phyloP scores from a whole-genome alignment of 1,140 invertebrate species.

The Ptiloglossa arizonensis region DNA sequence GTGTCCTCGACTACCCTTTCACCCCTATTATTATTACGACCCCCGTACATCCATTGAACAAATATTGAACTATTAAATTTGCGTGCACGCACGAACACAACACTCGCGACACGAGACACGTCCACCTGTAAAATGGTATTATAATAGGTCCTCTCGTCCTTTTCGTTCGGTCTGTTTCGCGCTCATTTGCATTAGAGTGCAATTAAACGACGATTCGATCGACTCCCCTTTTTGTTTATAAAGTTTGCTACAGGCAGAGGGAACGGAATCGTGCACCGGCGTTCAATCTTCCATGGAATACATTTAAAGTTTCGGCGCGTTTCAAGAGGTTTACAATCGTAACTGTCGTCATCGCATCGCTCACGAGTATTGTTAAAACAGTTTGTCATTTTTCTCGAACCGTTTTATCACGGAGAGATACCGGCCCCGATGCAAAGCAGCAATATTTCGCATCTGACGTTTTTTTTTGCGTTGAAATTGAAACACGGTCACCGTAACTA shows the following conservation, averaged over 20 bases:
- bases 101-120: neutral
- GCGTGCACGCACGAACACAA: no score
- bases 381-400: constrained; percentile 3
- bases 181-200: constrained; percentile 4
- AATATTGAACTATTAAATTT: neutral
- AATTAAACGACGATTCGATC: constrained; percentile 28
- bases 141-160: no score
- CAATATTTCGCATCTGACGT: neutral
- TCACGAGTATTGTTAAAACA: neutral
- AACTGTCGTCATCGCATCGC: constrained; percentile 7
- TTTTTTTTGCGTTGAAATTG: neutral
- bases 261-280: neutral
- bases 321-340: neutral
- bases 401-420: neutral
- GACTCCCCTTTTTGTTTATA: constrained; percentile 13
- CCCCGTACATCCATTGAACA: neutral
- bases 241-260: neutral
- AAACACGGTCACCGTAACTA: neutral
- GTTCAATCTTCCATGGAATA: constrained; percentile 43
- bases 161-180: neutral
- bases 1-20: neutral
- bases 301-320: constrained; percentile 28
- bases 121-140: neutral
- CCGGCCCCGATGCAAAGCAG: neutral
- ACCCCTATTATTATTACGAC: neutral